Evolutionary conservation across 2,797 vertebrate genomes (phyloP).

Genomic region (Lepidocolaptes lacrymiger): DNA sequence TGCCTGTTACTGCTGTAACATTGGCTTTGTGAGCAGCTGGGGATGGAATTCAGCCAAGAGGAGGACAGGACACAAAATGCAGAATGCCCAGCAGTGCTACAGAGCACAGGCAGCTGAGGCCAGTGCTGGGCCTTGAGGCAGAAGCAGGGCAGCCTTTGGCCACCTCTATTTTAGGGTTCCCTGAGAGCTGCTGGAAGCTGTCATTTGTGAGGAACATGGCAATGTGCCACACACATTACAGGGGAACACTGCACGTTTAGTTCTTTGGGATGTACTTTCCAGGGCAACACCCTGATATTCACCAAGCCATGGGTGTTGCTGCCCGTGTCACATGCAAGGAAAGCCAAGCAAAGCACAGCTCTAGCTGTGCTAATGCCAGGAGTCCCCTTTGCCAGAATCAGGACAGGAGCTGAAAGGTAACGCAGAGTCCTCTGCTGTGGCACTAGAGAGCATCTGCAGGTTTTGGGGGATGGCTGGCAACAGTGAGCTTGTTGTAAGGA

Average conservation of each 20-base stretch:
- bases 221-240: not conserved
- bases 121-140: not conserved
- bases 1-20: not conserved
- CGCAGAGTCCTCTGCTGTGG: not conserved
- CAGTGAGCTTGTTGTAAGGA: accelerated
- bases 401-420: not conserved
- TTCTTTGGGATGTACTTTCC: not conserved
- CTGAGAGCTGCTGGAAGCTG: not conserved
- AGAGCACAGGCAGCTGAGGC: not conserved
- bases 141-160: not conserved
- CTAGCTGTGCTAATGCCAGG: not conserved
- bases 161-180: not conserved
- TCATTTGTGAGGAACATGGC: not conserved
- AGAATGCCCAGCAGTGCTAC: not conserved
- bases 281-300: not conserved
- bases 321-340: not conserved
- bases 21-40: not conserved
- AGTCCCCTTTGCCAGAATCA: not conserved
- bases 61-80: not conserved
- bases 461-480: not conserved
- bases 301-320: not conserved
- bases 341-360: not conserved
- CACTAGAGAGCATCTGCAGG: not conserved
- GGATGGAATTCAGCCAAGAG: not conserved
- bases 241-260: not conserved